Conservation (phyloP, 2,113 vertebrate species). For the Glaucomys volans region DNA sequence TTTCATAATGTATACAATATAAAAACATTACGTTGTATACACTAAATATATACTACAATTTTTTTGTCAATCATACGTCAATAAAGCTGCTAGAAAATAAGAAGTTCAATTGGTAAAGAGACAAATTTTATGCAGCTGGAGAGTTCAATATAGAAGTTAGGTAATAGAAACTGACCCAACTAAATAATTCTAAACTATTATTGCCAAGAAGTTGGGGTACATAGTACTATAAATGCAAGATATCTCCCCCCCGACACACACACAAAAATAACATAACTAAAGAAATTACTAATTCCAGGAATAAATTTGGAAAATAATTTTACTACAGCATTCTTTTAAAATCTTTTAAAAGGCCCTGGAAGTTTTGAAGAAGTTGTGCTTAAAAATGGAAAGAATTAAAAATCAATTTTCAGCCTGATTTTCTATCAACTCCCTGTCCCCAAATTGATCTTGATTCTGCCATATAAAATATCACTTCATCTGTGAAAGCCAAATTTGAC, state of each 20-base stretch:
- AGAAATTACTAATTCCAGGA: conserved; percentile 18
- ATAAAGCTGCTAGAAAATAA: background rate
- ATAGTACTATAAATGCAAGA: background rate
- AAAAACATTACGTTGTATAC: background rate
- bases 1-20: background rate
- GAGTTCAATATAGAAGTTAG: background rate
- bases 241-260: background rate
- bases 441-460: background rate
- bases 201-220: background rate
- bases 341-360: background rate
- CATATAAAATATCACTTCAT: background rate
- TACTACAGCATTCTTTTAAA: conserved; percentile 29
- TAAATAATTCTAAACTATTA: conserved; percentile 26
- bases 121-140: background rate
- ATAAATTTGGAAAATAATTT: conserved; percentile 60
- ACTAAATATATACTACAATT: background rate
- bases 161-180: background rate
- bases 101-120: background rate
- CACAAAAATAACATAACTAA: background rate
- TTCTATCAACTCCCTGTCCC: background rate
- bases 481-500: background rate
- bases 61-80: background rate
- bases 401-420: conserved; percentile 46
- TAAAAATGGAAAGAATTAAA: conserved; percentile 47
- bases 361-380: conserved; percentile 18